phyloP scores from a whole-genome alignment of 2,888 invertebrate species.

The Oscheius onirici region DNA sequence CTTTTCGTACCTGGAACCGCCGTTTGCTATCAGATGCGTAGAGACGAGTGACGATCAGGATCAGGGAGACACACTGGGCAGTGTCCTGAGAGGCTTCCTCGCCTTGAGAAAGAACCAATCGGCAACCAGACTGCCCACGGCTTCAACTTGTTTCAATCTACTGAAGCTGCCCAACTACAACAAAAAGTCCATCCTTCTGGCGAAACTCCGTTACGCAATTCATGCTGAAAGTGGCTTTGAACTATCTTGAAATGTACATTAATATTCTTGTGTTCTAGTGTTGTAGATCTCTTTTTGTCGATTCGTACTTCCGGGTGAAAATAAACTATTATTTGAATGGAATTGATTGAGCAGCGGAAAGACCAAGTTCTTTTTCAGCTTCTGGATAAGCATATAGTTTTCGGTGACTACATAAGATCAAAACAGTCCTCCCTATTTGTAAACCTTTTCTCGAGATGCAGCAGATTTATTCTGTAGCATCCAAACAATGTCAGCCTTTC shows the following conservation, averaged over 20 bases:
- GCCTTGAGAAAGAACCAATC: conserved; percentile 94
- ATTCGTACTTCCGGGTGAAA: too few species aligned
- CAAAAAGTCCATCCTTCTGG: conserved; percentile 90
- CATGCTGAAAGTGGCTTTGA: conserved; percentile 98
- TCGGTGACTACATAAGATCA: too few species aligned
- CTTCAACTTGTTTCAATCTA: conserved; percentile 98
- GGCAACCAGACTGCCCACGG: conserved; percentile 75
- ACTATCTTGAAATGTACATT: conserved; percentile 73
- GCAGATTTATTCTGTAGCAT: too few species aligned
- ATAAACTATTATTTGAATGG: too few species aligned
- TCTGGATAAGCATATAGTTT: too few species aligned
- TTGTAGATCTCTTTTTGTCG: too few species aligned
- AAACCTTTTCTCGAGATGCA: too few species aligned
- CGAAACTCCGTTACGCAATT: conserved; percentile 95
- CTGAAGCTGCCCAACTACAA: conserved; percentile 97
- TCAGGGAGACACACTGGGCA: conserved; percentile 80
- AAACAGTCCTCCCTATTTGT: too few species aligned
- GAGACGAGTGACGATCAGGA: conserved; percentile 93
- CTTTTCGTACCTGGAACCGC: conserved; percentile 93
- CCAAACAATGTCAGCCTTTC: too few species aligned
- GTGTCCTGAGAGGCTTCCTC: conserved; percentile 96
- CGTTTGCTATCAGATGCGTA: conserved; percentile 96
- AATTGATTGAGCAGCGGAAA: too few species aligned
- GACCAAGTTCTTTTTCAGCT: too few species aligned
- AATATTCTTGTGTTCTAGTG: too few species aligned